Conservation (phyloP, 1,140 invertebrate species). For the Brachionus koreanus region DNA sequence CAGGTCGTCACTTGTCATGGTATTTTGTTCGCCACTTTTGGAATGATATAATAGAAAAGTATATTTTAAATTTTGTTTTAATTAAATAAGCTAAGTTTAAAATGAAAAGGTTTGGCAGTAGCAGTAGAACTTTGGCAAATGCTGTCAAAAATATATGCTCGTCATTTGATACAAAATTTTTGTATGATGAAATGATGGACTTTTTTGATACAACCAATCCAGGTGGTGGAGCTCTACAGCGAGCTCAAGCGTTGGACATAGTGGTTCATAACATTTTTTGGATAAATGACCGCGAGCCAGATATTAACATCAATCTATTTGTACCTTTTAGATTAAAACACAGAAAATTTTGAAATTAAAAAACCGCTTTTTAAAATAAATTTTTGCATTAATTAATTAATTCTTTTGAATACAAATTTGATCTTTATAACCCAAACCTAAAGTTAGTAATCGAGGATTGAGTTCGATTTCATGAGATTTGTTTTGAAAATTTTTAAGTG, state of each 20-base stretch:
- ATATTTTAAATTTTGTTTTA: neutral
- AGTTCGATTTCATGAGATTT: no score
- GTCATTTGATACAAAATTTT: slow-evolving; percentile 12
- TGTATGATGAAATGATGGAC: neutral
- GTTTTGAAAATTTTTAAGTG: no score
- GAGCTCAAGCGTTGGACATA: slow-evolving; percentile 22
- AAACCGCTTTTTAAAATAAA: no score
- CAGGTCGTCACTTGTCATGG: slow-evolving; percentile 16
- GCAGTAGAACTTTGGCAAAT: slow-evolving; percentile 24
- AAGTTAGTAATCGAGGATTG: no score
- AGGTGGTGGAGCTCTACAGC: neutral
- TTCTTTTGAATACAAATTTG: no score
- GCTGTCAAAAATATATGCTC: slow-evolving; percentile 31
- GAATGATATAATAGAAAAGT: neutral
- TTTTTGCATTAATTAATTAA: no score
- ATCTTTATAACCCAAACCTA: no score
- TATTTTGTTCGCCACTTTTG: slow-evolving; percentile 14
- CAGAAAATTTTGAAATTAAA: no score
- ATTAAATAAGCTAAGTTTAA: neutral
- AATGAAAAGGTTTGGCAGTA: slow-evolving; percentile 7
- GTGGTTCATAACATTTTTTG: slow-evolving; percentile 30
- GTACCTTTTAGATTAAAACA: neutral
- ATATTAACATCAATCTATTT: neutral
- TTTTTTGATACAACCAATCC: slow-evolving; percentile 33
- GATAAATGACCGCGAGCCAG: slow-evolving; percentile 24